phyloP scores from a whole-genome alignment of 2,888 invertebrate species.

The Dynastes tityus region DNA sequence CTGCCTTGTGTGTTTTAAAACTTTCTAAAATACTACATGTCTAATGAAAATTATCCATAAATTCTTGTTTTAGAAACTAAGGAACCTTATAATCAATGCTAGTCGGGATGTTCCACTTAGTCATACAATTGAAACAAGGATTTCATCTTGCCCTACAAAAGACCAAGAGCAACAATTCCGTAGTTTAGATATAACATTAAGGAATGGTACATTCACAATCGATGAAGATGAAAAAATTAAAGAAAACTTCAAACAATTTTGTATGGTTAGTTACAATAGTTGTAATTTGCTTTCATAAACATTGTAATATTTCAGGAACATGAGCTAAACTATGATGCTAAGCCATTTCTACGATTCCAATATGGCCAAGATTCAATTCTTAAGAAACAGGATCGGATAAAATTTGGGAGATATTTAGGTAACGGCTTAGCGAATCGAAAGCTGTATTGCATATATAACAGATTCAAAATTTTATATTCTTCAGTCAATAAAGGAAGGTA shows the following conservation, averaged over 20 bases:
- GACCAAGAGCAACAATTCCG: conserved; percentile 10
- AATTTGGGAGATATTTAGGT: conserved; percentile 44
- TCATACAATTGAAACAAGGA: conserved; percentile 43
- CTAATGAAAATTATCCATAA: too few relatives aligned
- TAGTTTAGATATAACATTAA: conserved; percentile 29
- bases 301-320: conserved; percentile 35
- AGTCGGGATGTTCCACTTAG: conserved; percentile 24
- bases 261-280: conserved; percentile 7
- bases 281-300: neutral
- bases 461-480: conserved; percentile 35
- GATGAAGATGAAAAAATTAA: conserved; percentile 40
- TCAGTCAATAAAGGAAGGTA: conserved; percentile 40
- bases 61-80: neutral
- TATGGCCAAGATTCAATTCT: conserved; percentile 16
- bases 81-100: neutral
- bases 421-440: conserved; percentile 34
- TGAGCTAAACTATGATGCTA: conserved; percentile 31
- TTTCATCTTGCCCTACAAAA: conserved; percentile 27
- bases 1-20: too few relatives aligned
- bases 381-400: conserved; percentile 1
- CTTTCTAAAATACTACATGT: too few relatives aligned
- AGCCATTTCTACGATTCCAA: conserved; percentile 40
- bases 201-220: conserved; percentile 17
- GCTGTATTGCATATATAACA: conserved; percentile 37
- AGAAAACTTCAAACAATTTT: conserved; percentile 44